These are phyloP conservation scores for Tringa solitaria DNA, from an alignment of 2,113 vertebrate species.

Conservation along the genomic window DNA sequence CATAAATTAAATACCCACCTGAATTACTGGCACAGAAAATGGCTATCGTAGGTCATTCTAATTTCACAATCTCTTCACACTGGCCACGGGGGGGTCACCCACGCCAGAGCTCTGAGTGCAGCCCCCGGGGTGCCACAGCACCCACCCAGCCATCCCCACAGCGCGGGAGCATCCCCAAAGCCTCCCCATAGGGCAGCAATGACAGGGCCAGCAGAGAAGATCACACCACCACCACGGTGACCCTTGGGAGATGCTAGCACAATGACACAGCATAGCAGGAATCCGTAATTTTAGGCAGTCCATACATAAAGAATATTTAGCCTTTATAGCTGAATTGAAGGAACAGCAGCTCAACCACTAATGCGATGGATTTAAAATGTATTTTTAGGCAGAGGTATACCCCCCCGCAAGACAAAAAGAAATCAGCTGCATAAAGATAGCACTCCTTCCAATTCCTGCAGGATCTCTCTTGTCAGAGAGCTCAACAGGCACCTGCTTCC, in stretches of 20 bases:
- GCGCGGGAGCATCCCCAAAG: neutral
- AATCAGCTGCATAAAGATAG: neutral
- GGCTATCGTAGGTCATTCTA: neutral
- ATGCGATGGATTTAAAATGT: neutral
- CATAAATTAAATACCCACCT: neutral
- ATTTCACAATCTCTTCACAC: rapidly evolving
- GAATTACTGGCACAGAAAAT: neutral
- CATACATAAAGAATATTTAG: neutral
- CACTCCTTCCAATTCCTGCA: neutral
- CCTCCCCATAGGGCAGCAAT: rapidly evolving
- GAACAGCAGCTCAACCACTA: neutral
- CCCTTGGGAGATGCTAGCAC: too few species aligned
- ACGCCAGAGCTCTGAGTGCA: neutral
- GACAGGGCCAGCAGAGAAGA: neutral
- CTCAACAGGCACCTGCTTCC: neutral
- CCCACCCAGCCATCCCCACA: neutral
- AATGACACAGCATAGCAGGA: neutral
- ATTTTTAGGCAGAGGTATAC: neutral
- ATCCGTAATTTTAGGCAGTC: neutral
- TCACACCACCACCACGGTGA: neutral
- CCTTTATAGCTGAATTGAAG: neutral
- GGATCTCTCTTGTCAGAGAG: neutral
- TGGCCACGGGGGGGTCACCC: neutral
- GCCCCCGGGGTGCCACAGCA: neutral
- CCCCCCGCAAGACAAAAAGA: neutral